phyloP scores from a whole-genome alignment of 2,113 vertebrate genomes.

The Gallinago media region DNA sequence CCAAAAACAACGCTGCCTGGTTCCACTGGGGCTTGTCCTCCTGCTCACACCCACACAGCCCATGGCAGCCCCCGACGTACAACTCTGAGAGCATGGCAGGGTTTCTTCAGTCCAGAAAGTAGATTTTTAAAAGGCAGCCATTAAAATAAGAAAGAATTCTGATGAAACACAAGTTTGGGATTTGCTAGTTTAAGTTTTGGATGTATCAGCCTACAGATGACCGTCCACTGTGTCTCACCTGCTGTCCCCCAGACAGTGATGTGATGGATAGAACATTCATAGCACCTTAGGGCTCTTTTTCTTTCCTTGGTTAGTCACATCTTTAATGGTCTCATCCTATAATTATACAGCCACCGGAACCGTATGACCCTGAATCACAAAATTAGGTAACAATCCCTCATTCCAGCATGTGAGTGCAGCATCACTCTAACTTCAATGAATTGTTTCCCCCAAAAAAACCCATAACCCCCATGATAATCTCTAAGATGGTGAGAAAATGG shows the following conservation, averaged over 20 bases:
- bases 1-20: fast-evolving
- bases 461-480: background rate
- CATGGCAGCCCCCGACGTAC: background rate
- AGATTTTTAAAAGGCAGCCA: background rate
- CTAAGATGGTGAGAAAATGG: background rate
- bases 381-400: background rate
- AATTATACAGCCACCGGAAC: background rate
- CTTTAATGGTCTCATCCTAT: background rate
- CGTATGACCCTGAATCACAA: conserved; percentile 54
- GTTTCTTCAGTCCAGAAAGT: background rate
- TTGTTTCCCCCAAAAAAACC: background rate
- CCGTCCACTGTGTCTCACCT: background rate
- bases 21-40: background rate
- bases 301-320: background rate
- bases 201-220: background rate
- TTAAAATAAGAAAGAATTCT: background rate
- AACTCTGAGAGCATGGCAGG: fast-evolving
- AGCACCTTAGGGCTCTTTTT: conserved; percentile 2
- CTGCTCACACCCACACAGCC: background rate
- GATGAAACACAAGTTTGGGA: background rate
- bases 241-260: background rate
- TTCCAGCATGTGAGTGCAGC: background rate
- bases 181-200: background rate
- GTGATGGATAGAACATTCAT: background rate
- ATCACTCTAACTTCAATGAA: background rate